Evolutionary conservation across 1,140 invertebrate species (phyloP), one percentile per base, ranked within the genome.

Genomic region (Drosophila nikananu): DNA sequence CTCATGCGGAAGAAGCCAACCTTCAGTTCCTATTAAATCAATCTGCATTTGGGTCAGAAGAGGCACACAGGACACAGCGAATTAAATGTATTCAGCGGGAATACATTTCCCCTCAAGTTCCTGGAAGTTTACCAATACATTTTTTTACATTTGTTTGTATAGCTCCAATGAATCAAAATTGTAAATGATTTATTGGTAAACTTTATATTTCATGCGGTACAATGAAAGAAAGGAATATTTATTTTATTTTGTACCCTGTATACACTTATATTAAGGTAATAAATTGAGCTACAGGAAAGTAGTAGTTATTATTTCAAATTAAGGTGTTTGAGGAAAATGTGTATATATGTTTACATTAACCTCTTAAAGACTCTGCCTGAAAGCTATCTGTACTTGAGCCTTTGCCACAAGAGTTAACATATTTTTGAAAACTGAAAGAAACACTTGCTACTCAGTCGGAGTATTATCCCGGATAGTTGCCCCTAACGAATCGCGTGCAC

Each of bases 401-500:
- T 10, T 19, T 13, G 5, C 19, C 19, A 30, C 52, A 17, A 9
- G 32, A 30, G 37, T 55, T 39, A 37, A 58, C 21, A 48, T 30
- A n/a, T 37, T 25, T 25, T 55, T n/a, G 10, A 23, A 12, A 37
- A 55, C 12, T 55, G 44, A 72, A 51, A 19, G 66, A 49, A 42
- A 27, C 55, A 51, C 54, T 58, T 60, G 35, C 46, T 17, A 21
- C 59, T 57, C 76, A n/a, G 37, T 17, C 17, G 23, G 30, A 46
- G 55, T 5, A 49, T 59, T 59, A 71, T 60, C 66, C 37, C 21
- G 35, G 19, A 37, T 73, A 61, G 67, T 74, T 74, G 46, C 21
- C 54, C 39, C 76, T 44, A 49, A 54, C 35, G 52, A 71, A 74
- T 86, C 49, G 72, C 67, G 77, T 77, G 67, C 72, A 48, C 67